Base-by-base conservation (phyloP, 2,888 invertebrate genomes). In the Callimorpha dominula region DNA sequence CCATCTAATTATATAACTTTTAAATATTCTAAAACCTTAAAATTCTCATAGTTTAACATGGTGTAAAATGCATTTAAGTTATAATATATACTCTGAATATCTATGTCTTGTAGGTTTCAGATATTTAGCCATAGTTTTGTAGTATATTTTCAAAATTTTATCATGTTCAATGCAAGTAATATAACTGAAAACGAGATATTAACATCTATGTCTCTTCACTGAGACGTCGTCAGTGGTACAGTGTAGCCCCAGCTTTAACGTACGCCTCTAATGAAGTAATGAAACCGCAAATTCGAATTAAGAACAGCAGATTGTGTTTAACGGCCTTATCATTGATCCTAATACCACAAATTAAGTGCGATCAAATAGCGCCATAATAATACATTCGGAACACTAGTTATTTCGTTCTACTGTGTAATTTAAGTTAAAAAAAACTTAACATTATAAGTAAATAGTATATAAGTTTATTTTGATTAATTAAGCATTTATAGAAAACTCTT, bases 221-320 rank as follows among this genome's bases (percentile, higher is more conserved):
- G 15, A 0, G 6, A 6, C 31, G 9, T 65, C 50, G 2, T 49
- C 50, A 4, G 12, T 15, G 7, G 14, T 17, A 0, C 54, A 60
- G 57, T 57, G 46, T 57, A 68, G 20, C 14, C 14, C 46, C 15
- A 46, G 14, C 68, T 60, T 66, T 68, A 68, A 46, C 20, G 12
- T 9, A 67, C 12, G 15, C n/a, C 8, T 20, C 52, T 75, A 81
- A 82, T 82, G 54, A 75, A 76, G 70, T 68, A 79, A 76, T 77
- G 57, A 54, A 66, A 72, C 70, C 63, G 64, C 57, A 43, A 40
- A 67, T 81, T 67, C 60, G 67, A 81, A 71, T 78, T 70, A 62
- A 57, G 72, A 68, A 46, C 43, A 60, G 73, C 60, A 68, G 54
- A 7, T 71, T 63, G 31, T 52, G 62, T 62, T 68, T 64, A 54